Conservation (phyloP, 2,113 vertebrate genomes). For the Perca schrenkii region DNA sequence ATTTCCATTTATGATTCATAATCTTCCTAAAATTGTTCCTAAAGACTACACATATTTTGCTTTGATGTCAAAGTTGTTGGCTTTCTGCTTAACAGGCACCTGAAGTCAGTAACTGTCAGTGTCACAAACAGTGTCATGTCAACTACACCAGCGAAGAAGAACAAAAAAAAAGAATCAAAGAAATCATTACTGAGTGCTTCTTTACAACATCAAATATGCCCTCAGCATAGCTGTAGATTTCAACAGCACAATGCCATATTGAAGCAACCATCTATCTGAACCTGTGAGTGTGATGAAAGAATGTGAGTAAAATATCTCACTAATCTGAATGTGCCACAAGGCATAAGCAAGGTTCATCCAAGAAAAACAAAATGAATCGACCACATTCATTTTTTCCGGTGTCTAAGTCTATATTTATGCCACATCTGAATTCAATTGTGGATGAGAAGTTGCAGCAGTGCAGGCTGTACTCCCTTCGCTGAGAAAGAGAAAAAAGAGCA, state of each 20-base stretch:
- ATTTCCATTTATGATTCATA: neutral
- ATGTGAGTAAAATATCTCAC: slow-evolving; percentile 15
- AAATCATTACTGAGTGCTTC: neutral
- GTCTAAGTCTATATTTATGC: slow-evolving; percentile 24
- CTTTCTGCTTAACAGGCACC: neutral
- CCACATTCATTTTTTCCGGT: neutral
- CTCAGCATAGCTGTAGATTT: neutral
- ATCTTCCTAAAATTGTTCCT: neutral
- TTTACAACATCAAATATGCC: slow-evolving; percentile 9
- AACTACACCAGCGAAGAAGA: neutral
- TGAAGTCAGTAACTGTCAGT: neutral
- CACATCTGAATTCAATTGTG: slow-evolving; percentile 15
- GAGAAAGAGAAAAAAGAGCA: slow-evolving; percentile 9
- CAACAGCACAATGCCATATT: neutral
- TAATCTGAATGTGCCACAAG: slow-evolving; percentile 24
- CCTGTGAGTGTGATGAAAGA: neutral
- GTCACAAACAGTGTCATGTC: neutral
- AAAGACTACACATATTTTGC: neutral
- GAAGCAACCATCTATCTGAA: neutral
- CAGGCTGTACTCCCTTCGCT: neutral
- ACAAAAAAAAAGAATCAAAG: neutral
- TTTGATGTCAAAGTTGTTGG: neutral
- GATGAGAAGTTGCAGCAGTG: neutral
- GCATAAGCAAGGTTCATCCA: slow-evolving; percentile 9
- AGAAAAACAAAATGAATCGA: slow-evolving; percentile 11